Base-by-base conservation (phyloP, 2,888 invertebrate genomes). In the Oscheius onirici region DNA sequence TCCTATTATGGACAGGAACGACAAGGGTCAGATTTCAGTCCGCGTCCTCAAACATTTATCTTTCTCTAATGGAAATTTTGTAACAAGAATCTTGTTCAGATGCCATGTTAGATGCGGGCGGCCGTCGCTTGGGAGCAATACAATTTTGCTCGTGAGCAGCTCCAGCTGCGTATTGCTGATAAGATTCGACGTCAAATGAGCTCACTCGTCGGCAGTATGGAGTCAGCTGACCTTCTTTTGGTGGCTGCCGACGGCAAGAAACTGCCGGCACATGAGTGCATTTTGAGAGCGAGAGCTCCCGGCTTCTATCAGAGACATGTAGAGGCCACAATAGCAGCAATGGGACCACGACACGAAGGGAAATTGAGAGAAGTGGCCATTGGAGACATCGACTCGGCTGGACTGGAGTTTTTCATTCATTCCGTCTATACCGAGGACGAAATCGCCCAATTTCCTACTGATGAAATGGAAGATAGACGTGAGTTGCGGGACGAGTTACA, bases 401-500 rank as follows among this genome's bases (percentile, higher is more conserved):
- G 84, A 8, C 72, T 85, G 10, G 78, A 80, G 65, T 86, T 86
- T 71, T 86, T 86, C 71, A 82, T 86, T 28, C 80, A 78, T 55
- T 86, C 85, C 40, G 82, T 85, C 17, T 85, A 85, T 73, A 85
- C 85, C 15, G 85, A 84, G 43, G 85, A 85, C 11, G 85, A 85
- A 71, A 80, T 83, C 54, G 78, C 81, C n/a, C 60, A 67, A 41
- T 72, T 83, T 63, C 74, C 78, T n/a, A 26, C 60, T 41, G 73
- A 72, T 49, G 75, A 73, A 1, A 69, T 71, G 61, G 76, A 77
- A 10, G 77, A 79, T 34, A 22, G 74, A 70, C 77, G 80, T 80
- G 46, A 70, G 78, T 69, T 61, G n/a, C 34, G 3, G 28, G 51
- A 40, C 26, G 20, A 60, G 34, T 34, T 34, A 58, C 24, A 15